Evolutionary conservation across 2,113 vertebrate species (phyloP).

Genomic region (Struthio camelus): DNA sequence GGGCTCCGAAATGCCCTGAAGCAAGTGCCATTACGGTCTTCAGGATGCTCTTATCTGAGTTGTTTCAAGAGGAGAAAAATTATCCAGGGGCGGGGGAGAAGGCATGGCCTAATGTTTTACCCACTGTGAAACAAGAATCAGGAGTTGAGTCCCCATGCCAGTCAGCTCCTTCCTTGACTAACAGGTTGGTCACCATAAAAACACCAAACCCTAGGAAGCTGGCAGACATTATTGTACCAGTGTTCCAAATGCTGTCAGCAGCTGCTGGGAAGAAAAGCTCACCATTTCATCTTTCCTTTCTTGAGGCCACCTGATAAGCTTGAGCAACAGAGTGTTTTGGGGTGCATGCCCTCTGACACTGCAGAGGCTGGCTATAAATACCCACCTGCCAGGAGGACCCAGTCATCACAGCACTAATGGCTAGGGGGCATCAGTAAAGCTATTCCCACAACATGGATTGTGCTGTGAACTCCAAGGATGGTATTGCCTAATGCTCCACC

Average conservation of each 20-base stretch:
- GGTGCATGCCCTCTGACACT: neutral
- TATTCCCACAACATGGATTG: rapidly evolving
- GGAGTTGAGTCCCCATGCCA: neutral
- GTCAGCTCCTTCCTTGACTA: neutral
- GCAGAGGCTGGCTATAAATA: neutral
- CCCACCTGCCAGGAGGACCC: neutral
- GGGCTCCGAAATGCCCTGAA: too few species aligned
- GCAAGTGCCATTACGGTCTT: neutral
- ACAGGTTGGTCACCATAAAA: neutral
- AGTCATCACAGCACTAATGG: neutral
- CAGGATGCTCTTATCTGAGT: neutral
- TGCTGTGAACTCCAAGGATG: neutral
- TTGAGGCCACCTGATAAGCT: neutral
- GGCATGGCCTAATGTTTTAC: neutral
- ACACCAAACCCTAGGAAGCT: neutral
- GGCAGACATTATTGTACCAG: neutral
- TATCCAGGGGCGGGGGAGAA: neutral
- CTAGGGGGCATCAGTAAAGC: too few species aligned
- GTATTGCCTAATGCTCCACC: neutral
- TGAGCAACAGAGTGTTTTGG: neutral
- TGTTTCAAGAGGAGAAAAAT: neutral
- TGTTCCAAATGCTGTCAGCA: neutral
- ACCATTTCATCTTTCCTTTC: neutral
- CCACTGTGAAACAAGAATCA: rapidly evolving
- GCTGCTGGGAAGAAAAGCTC: neutral